Conservation (phyloP, 2,113 vertebrate genomes). For the Cathartes aura region DNA sequence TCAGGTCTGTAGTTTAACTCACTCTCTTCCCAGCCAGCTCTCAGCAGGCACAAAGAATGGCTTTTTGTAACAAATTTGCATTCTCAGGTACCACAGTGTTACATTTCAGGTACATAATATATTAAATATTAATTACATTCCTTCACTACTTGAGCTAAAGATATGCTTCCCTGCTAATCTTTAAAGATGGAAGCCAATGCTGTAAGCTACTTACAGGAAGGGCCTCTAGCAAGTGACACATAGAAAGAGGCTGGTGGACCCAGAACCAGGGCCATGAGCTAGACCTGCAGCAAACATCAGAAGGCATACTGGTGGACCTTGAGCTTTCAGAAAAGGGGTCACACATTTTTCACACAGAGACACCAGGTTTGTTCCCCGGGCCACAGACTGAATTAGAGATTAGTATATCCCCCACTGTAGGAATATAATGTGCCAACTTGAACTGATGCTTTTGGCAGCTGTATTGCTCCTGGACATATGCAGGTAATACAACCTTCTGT, state of each 20-base stretch:
- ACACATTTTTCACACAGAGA: not conserved
- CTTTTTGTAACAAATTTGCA: not conserved
- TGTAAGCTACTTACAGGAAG: not conserved
- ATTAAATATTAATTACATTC: not conserved
- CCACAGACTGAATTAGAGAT: not conserved
- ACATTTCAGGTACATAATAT: not conserved
- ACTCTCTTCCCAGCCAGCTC: not conserved
- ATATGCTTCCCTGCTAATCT: not conserved
- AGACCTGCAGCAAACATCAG: not conserved
- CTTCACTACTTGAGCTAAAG: not conserved
- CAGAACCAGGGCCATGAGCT: not conserved
- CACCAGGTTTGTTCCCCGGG: not conserved
- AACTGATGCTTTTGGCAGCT: not conserved
- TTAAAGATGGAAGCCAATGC: not conserved
- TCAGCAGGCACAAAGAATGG: not conserved
- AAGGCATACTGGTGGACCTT: not conserved
- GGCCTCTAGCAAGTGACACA: not conserved
- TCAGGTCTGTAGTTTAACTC: conserved; percentile 6
- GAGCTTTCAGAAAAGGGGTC: not conserved
- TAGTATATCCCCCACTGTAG: not conserved
- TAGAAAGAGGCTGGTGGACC: not conserved
- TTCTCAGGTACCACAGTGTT: not conserved
- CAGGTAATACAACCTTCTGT: not conserved
- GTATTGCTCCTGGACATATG: not conserved
- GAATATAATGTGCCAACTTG: not conserved